Percentiles rank a stretch among this genome's conserved stretches.
Conservation (phyloP, 2,888 invertebrate species). For the Hypolimnas misippus region DNA sequence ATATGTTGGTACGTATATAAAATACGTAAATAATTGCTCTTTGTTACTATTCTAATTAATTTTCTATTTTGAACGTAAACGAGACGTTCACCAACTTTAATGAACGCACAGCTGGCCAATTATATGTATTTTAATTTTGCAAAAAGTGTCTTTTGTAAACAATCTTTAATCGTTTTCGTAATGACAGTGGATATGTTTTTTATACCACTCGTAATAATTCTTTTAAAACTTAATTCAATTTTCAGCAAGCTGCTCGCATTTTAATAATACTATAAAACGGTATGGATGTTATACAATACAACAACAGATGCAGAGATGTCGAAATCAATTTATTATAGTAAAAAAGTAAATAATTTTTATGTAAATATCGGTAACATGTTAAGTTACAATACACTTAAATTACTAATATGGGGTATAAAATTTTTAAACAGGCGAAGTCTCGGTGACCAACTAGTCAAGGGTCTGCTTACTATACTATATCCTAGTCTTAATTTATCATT, state of each 20-base stretch:
- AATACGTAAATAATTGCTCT: conserved; percentile 12
- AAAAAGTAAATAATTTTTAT: no score
- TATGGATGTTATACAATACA: no score
- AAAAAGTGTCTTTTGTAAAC: conserved; percentile 4
- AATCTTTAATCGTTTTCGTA: neutral
- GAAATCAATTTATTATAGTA: no score
- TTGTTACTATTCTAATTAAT: conserved; percentile 32
- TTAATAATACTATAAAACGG: neutral
- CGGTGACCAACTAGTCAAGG: no score
- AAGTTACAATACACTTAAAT: no score
- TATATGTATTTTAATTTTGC: conserved; percentile 26
- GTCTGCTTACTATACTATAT: no score
- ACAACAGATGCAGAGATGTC: neutral
- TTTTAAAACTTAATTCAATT: neutral
- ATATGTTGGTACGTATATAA: neutral
- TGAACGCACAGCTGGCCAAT: conserved; percentile 38
- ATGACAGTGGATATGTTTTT: neutral
- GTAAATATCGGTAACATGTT: neutral
- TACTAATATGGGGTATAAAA: no score
- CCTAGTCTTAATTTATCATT: no score
- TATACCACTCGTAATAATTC: neutral
- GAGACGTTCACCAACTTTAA: conserved; percentile 26
- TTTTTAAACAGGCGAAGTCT: no score
- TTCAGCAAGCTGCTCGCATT: neutral
- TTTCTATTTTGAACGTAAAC: conserved; percentile 37